Conservation (phyloP, 2,797 vertebrate species). For the Gymnothorax reevesii region DNA sequence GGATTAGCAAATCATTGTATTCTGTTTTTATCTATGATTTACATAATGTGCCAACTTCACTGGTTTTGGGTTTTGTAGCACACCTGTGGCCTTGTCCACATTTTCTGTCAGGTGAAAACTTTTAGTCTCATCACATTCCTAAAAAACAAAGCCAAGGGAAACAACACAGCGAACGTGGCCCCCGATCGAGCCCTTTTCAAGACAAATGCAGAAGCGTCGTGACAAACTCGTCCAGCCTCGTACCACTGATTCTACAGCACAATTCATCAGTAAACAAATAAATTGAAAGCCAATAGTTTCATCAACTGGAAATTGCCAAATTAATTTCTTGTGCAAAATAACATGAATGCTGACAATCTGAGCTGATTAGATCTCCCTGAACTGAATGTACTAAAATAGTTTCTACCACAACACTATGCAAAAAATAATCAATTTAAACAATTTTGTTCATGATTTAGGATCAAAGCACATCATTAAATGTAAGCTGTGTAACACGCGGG, state of each 20-base stretch:
- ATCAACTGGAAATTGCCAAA: not conserved
- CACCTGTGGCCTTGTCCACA: not conserved
- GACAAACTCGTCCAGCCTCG: not conserved
- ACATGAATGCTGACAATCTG: not conserved
- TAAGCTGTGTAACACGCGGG: no score
- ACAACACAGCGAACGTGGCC: not conserved
- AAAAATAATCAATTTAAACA: no score
- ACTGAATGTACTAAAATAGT: no score
- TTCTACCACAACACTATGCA: no score
- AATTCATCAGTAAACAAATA: not conserved
- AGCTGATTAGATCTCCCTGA: not conserved
- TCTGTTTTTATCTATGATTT: no score
- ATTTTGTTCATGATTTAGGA: no score
- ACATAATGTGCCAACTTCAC: no score
- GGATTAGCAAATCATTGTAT: no score
- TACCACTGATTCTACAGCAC: not conserved
- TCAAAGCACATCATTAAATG: no score
- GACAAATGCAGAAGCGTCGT: not conserved
- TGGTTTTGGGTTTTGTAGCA: no score
- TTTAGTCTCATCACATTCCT: not conserved
- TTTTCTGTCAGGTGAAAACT: not conserved
- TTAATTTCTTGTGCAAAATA: not conserved
- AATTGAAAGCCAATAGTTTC: not conserved
- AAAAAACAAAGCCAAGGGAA: not conserved
- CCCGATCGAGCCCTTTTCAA: not conserved